phyloP scores from a whole-genome alignment of 92 coral and sea anemone species.

The Epizoanthus scotinus region DNA sequence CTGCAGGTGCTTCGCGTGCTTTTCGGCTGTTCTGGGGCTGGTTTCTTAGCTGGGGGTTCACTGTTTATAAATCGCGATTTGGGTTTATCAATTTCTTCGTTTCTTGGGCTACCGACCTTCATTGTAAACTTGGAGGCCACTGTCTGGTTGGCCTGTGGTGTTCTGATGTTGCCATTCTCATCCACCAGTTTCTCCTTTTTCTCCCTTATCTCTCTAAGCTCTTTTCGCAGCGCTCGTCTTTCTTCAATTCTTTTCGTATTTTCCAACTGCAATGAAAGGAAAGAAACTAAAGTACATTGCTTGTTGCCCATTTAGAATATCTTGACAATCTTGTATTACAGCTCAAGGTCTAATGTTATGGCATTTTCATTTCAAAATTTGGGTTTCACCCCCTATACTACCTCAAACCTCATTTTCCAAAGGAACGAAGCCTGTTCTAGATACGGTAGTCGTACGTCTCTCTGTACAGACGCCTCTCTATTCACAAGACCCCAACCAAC shows the following conservation, averaged over 20 bases:
- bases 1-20: conserved; percentile 74
- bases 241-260: conserved; percentile 84
- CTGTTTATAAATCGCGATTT: conserved; percentile 35
- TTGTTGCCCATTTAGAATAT: too few species aligned
- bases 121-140: conserved; percentile 56
- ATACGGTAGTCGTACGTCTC: too few species aligned
- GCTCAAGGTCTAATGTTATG: too few species aligned
- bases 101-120: conserved; percentile 49
- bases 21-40: conserved; percentile 45
- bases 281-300: background rate
- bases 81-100: conserved; percentile 44
- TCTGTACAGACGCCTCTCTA: too few species aligned
- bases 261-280: conserved; percentile 73
- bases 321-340: too few species aligned
- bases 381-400: too few species aligned
- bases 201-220: conserved; percentile 75
- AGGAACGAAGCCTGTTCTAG: too few species aligned
- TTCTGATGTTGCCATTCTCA: conserved; percentile 66
- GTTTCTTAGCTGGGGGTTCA: conserved; percentile 45
- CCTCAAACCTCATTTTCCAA: too few species aligned
- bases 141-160: conserved; percentile 29
- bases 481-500: too few species aligned
- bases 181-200: conserved; percentile 75
- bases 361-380: too few species aligned
- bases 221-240: conserved; percentile 88